Base-by-base conservation (phyloP, 2,113 vertebrate species). In the Hippocampus barbouri region DNA sequence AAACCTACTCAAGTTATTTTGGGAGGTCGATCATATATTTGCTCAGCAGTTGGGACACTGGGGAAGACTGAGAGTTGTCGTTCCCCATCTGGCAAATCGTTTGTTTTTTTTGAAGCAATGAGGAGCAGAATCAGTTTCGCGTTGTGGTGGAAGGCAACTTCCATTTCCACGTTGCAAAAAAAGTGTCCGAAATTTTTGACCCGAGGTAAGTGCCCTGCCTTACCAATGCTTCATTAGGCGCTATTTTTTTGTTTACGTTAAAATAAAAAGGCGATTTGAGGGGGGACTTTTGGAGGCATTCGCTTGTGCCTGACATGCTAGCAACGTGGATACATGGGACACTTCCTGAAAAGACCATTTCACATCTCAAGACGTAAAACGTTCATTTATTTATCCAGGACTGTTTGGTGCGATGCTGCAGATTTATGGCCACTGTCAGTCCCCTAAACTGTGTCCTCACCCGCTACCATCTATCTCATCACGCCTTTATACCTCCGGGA, bases 361-460 rank as follows among this genome's bases (percentile, higher is more conserved):
- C 41, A 23, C 41, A 66, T 66, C 41, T 25, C 12, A 62, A 82
- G 72, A 72, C 40, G 41, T 65, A 82, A 38, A 38, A 66, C 71
- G 70, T 20, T 53, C 14, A 43, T 59, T 80, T 77, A 83, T 76
- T 84, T 77, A 76, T 85, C 79, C 77, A 78, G 63, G 77, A 69
- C 69, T 77, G 73, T 76, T 69, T 74, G 54, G 43, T 56, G 72
- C 49, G 57, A 47, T 66, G 73, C 59, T 47, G 34, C 56, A 43
- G 73, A 75, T 74, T 78, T 15, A 70, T 40, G 64, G 70, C 4
- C 8, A 30, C 57, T 72, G 67, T 79, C 69, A 66, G 30, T 76
- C 53, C 64, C 18, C 70, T 60, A 61, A 71, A 71, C 71, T 61
- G 57, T 64, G 62, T 71, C 80, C 76, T 76, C 68, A 56, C 71